These are phyloP conservation scores for Aegotheles bennettii DNA, from an alignment of 2,113 vertebrate species.

Conservation along the genomic window DNA sequence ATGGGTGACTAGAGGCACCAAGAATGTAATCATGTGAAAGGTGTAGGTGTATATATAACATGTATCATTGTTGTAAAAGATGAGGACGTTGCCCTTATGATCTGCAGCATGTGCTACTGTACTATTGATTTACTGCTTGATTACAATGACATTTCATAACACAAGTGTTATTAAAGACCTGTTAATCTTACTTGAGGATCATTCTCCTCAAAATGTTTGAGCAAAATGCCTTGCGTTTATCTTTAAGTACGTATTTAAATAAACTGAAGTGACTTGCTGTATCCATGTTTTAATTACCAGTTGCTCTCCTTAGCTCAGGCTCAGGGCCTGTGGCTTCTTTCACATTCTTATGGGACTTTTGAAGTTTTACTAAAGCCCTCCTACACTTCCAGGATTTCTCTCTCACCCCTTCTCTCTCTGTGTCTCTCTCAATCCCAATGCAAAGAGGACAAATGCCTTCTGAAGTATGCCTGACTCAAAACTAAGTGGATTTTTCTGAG, in stretches of 20 bases:
- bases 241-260: constrained; percentile 24
- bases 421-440: not conserved
- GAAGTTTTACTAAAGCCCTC: not conserved
- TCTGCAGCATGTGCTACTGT: not conserved
- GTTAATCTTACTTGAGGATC: constrained; percentile 47
- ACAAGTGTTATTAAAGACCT: constrained; percentile 42
- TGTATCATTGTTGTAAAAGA: not conserved
- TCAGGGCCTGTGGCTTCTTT: not conserved
- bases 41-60: not conserved
- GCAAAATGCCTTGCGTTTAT: constrained; percentile 23
- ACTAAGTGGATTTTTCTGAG: not conserved
- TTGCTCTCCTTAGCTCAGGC: not conserved
- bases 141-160: constrained; percentile 44
- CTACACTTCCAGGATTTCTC: not conserved
- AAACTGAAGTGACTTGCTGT: constrained; percentile 2
- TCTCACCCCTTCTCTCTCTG: not conserved
- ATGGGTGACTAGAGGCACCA: not conserved
- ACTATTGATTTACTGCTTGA: constrained; percentile 45
- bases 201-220: constrained; percentile 44
- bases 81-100: not conserved
- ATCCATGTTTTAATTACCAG: constrained; percentile 23
- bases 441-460: not conserved
- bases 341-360: fast-evolving
- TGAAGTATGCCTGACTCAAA: not conserved
- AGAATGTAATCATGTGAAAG: not conserved